Percentiles rank a stretch among this genome's conserved stretches.
These are phyloP conservation scores for Eulithis testata DNA, from an alignment of 2,888 invertebrate genomes.

Conservation along the genomic window DNA sequence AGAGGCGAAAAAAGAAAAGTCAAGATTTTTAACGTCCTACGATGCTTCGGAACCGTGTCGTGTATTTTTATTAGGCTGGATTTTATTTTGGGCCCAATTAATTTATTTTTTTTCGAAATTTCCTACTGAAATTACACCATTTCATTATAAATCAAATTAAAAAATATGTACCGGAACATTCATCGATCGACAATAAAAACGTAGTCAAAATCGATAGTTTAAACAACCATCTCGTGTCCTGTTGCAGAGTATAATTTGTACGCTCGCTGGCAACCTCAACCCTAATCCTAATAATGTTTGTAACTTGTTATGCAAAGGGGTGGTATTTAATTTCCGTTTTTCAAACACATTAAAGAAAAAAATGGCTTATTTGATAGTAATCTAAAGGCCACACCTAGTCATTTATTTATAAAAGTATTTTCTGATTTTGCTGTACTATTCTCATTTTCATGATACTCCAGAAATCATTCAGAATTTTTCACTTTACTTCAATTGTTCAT, in stretches of 20 bases:
- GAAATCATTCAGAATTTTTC: no score
- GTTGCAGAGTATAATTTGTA: background rate
- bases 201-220: no score
- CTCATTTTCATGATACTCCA: no score
- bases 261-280: conserved; percentile 2
- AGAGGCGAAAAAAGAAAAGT: conserved; percentile 52
- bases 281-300: conserved; percentile 15
- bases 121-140: background rate
- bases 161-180: no score
- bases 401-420: no score
- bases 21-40: conserved; percentile 31
- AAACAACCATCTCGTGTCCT: background rate
- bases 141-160: background rate
- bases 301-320: conserved; percentile 26
- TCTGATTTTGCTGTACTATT: no score
- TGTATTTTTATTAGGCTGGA: conserved; percentile 24
- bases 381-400: background rate
- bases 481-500: no score
- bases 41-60: conserved; percentile 6
- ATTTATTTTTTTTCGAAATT: conserved; percentile 2
- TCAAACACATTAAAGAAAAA: conserved; percentile 10
- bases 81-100: conserved; percentile 16
- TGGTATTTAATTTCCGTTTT: conserved; percentile 25
- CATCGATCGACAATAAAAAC: no score
- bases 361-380: background rate